A percentile compares a stretch with the other conserved stretches of the same genome.
Evolutionary conservation across 2,113 vertebrate genomes (phyloP).

Genomic region (Peromyscus leucopus): DNA sequence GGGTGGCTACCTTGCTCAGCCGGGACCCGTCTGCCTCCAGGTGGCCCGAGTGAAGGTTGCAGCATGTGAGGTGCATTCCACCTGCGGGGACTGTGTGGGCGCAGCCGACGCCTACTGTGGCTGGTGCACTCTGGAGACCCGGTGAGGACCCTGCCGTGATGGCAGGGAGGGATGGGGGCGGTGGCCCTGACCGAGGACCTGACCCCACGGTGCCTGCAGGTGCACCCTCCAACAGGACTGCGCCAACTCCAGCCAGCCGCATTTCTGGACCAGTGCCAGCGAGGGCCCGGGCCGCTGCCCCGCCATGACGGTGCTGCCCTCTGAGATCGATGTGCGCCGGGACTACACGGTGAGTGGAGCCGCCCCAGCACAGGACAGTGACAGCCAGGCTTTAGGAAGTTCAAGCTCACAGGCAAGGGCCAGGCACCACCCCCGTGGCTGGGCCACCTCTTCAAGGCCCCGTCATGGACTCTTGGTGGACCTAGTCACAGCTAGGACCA

Average conservation of each 20-base stretch:
- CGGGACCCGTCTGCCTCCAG: slow-evolving; percentile 83
- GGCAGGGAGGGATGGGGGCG: fast-evolving
- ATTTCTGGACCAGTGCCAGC: slow-evolving; percentile 92
- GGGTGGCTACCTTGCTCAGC: neutral
- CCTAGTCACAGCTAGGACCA: neutral
- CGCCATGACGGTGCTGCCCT: slow-evolving; percentile 93
- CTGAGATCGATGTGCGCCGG: slow-evolving; percentile 90
- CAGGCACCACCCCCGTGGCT: neutral
- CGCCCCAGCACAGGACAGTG: neutral
- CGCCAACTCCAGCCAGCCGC: slow-evolving; percentile 84
- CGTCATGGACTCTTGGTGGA: too few species aligned
- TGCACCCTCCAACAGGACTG: slow-evolving; percentile 95
- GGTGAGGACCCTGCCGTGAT: slow-evolving; percentile 85
- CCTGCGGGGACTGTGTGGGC: slow-evolving; percentile 92
- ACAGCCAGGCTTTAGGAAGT: neutral
- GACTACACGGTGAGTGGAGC: slow-evolving; percentile 89
- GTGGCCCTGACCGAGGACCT: neutral
- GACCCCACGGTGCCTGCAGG: slow-evolving; percentile 80
- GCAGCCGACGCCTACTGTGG: slow-evolving; percentile 95
- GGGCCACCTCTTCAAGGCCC: neutral
- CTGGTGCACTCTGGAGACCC: slow-evolving; percentile 96
- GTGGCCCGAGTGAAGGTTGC: slow-evolving; percentile 94
- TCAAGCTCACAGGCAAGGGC: neutral
- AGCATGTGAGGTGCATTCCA: slow-evolving; percentile 90
- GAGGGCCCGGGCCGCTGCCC: slow-evolving; percentile 93